Conservation (phyloP, 2,888 invertebrate species). For the Nephrotoma appendiculata region DNA sequence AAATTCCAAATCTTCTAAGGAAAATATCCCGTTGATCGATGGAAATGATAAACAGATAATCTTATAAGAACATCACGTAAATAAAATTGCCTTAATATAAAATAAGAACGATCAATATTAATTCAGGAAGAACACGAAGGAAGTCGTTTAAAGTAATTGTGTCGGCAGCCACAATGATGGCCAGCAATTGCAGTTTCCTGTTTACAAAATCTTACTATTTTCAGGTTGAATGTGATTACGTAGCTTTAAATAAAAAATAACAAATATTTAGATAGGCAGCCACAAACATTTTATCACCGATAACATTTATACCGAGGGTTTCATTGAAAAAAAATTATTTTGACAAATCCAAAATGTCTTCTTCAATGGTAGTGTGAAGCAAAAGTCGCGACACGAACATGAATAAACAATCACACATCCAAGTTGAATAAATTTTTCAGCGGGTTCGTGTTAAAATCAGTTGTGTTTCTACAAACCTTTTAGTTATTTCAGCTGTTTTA, state of each 20-base stretch:
- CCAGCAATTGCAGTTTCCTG: neutral
- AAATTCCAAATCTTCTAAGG: no score
- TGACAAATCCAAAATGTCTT: neutral
- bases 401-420: neutral
- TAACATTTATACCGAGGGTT: neutral
- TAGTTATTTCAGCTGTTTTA: constrained; percentile 32
- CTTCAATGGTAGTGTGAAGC: neutral
- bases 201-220: neutral
- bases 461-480: constrained; percentile 20
- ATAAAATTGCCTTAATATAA: no score
- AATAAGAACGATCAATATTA: neutral
- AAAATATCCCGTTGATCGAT: no score
- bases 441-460: neutral
- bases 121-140: neutral
- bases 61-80: no score
- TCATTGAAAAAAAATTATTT: neutral
- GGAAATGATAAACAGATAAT: no score
- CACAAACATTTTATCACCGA: neutral
- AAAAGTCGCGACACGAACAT: neutral
- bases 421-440: neutral
- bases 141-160: neutral
- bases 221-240: neutral
- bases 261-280: neutral
- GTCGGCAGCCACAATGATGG: neutral
- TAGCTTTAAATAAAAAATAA: neutral